phyloP scores from a whole-genome alignment of 2,888 invertebrate genomes.

The Drosophila birchii region DNA sequence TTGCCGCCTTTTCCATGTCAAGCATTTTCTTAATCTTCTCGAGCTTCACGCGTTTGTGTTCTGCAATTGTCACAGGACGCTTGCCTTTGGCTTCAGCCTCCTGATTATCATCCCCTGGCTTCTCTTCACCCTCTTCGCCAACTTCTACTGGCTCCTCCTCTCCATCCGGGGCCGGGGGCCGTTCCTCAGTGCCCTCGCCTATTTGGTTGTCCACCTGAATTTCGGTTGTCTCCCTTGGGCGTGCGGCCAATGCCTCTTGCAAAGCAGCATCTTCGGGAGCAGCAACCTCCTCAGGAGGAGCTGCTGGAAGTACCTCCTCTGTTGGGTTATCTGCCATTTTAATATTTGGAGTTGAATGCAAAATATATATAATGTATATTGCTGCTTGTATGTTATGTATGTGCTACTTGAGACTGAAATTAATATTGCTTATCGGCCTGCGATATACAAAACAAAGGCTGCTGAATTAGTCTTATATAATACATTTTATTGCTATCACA shows the following conservation, averaged over 20 bases:
- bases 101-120: neutral
- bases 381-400: conserved; percentile 1
- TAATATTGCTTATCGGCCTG: neutral
- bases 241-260: neutral
- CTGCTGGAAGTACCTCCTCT: conserved; percentile 3
- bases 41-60: conserved; percentile 27
- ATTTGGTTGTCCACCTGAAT: neutral
- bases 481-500: conserved; percentile 76
- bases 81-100: neutral
- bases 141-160: neutral
- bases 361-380: conserved; percentile 4
- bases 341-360: neutral
- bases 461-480: conserved; percentile 44
- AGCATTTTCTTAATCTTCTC: conserved; percentile 18
- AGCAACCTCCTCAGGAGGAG: neutral
- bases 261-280: conserved; percentile 4
- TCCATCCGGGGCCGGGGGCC: neutral
- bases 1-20: neutral
- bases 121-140: neutral
- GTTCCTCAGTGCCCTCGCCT: neutral
- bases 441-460: neutral
- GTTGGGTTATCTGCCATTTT: conserved; percentile 16
- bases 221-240: neutral
- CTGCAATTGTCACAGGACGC: neutral
- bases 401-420: neutral